These are phyloP conservation scores for Dallia pectoralis DNA, from an alignment of 2,797 vertebrate genomes.

Conservation along the genomic window DNA sequence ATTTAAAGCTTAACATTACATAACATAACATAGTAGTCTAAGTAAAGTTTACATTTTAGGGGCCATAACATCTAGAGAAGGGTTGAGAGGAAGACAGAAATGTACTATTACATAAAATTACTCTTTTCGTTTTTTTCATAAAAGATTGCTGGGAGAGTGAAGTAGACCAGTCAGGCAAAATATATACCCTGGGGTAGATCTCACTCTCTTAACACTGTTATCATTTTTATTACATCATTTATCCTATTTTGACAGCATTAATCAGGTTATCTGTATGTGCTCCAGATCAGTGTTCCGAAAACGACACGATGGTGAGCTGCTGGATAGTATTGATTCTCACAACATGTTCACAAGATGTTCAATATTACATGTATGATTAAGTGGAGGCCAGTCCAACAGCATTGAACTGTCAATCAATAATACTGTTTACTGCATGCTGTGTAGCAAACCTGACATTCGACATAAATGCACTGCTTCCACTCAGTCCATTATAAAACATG, in stretches of 20 bases:
- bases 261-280: constrained; percentile 21
- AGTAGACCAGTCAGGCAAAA: constrained; percentile 29
- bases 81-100: constrained; percentile 41
- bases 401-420: constrained; percentile 16
- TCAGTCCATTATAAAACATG: background rate
- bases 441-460: background rate
- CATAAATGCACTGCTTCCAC: background rate
- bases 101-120: constrained; percentile 55
- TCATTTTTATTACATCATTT: background rate
- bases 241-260: constrained; percentile 26
- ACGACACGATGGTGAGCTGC: constrained; percentile 32
- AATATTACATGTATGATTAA: constrained; percentile 24
- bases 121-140: constrained; percentile 59
- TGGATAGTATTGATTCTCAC: constrained; percentile 32
- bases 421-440: background rate
- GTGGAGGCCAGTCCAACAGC: constrained; percentile 11
- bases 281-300: constrained; percentile 22
- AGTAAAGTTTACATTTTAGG: background rate
- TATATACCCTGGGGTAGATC: background rate
- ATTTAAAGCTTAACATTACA: background rate
- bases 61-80: background rate
- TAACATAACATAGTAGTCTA: background rate
- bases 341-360: constrained; percentile 26
- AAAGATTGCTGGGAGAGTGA: constrained; percentile 65
- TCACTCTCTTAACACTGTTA: background rate